Evolutionary conservation across 2,797 vertebrate genomes (phyloP).

Genomic region (Synaphobranchus kaupii): DNA sequence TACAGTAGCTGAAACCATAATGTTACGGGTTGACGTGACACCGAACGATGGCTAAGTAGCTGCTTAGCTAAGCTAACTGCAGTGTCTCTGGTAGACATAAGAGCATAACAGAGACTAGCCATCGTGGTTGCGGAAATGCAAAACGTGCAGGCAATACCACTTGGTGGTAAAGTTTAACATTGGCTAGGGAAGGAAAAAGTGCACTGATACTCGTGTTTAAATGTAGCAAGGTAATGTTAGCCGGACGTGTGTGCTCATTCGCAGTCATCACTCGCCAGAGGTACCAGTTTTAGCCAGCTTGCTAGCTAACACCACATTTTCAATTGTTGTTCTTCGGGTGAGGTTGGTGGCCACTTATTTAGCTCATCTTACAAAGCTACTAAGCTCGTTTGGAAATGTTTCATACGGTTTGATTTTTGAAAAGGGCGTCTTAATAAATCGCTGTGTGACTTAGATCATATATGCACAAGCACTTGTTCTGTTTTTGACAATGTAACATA

Average conservation of each 20-base stretch:
- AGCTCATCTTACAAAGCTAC: not conserved
- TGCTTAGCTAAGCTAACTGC: not conserved
- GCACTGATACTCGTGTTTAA: not conserved
- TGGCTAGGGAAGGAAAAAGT: not conserved
- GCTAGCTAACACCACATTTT: not conserved
- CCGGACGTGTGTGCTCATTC: not conserved
- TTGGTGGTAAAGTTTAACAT: not conserved
- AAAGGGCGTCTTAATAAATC: not conserved
- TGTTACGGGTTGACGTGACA: not conserved
- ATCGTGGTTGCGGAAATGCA: not conserved
- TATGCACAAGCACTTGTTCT: not conserved
- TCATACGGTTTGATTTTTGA: not conserved
- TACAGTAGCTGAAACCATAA: slow-evolving; percentile 44
- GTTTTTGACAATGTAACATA: not conserved
- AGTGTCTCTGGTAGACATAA: not conserved
- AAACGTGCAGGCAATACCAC: not conserved
- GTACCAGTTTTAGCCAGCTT: not conserved
- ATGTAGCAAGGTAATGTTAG: not conserved
- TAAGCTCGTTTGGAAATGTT: not conserved
- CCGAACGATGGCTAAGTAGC: not conserved
- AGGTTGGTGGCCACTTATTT: not conserved
- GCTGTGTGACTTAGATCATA: not conserved
- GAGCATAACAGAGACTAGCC: not conserved
- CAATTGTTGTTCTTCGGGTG: not conserved
- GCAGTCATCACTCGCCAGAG: not conserved